Conservation (phyloP, 1,140 invertebrate genomes). For the Drosophila orosa region DNA sequence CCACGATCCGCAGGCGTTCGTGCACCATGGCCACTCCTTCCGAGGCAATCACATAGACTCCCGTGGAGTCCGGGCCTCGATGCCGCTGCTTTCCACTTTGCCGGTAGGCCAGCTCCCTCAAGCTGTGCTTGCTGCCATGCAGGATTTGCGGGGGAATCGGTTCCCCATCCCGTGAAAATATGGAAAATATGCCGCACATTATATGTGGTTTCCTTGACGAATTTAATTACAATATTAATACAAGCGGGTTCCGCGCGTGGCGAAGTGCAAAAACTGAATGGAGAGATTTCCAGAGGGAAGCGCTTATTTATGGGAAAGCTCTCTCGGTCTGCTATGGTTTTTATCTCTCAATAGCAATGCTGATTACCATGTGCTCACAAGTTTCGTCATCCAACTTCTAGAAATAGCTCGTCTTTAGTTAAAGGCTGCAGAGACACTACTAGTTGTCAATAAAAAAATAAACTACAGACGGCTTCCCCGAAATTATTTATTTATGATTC, state of each 20-base stretch:
- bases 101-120: conserved; percentile 77
- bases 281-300: not conserved
- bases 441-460: not conserved
- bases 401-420: not conserved
- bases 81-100: conserved; percentile 82
- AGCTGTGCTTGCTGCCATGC: conserved; percentile 51
- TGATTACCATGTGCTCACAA: conserved; percentile 19
- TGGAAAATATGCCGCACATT: conserved; percentile 84
- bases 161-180: conserved; percentile 70
- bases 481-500: not conserved
- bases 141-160: conserved; percentile 47
- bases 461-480: not conserved
- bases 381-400: conserved; percentile 47
- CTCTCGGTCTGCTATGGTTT: not conserved
- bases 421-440: not conserved
- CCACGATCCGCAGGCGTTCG: conserved; percentile 73
- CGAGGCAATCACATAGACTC: conserved; percentile 59
- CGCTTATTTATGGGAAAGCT: conserved; percentile 8
- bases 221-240: not conserved
- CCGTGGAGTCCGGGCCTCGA: conserved; percentile 83
- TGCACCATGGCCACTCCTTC: conserved; percentile 81
- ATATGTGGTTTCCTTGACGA: not conserved
- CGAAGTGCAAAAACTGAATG: conserved; percentile 19
- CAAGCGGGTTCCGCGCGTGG: not conserved
- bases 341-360: not conserved